Base-by-base conservation (phyloP, 2,113 vertebrate genomes). In the Ammodytes dubius region DNA sequence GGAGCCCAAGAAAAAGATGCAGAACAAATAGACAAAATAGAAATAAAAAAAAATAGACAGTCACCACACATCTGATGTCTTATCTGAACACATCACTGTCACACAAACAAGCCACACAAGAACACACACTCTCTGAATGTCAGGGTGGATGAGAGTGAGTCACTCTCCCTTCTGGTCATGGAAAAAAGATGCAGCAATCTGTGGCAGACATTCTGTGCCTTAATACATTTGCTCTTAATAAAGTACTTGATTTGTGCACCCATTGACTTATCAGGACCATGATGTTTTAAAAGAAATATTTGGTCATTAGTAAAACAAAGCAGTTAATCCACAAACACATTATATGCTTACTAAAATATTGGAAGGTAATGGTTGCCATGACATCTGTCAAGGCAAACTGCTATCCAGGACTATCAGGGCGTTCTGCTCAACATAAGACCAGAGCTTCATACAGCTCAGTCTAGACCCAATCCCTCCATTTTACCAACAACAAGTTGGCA, bases 131-230 rank as follows among this genome's bases (percentile, higher is more conserved):
- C 74, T 66, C 65, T 78, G 67, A 79, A 89, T 89, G 81, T 74
- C 88, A 91, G 88, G 87, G 91, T 19, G 82, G 87, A 81, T 69
- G 56, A 87, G 74, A 81, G 79, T 89, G 90, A 91, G 77, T 93
- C 91, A 91, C 71, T 81, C 85, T 91, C 67, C 84, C 84, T 89
- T 91, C 88, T 91, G 90, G 84, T 74, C 72, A 84, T 83, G 76
- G 46, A 77, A 70, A 83, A 71, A 39, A 49, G 63, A 52, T 53
- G 67, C 17, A 17, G 47, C 45, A 87, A 85, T 90, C 84, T 91
- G 69, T 76, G 82, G 80, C 58, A 77, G 64, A 69, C 66, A 81
- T 15, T 69, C 50, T 7, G 58, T 59, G 60, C 49, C 17, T 79
- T 13, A 50, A 63, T 70, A 67, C 68, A 72, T 81, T 42, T 61